Percentiles rank a stretch among this genome's conserved stretches.
Evolutionary conservation across 2,888 invertebrate species (phyloP).

Genomic region (Troilus luridus): DNA sequence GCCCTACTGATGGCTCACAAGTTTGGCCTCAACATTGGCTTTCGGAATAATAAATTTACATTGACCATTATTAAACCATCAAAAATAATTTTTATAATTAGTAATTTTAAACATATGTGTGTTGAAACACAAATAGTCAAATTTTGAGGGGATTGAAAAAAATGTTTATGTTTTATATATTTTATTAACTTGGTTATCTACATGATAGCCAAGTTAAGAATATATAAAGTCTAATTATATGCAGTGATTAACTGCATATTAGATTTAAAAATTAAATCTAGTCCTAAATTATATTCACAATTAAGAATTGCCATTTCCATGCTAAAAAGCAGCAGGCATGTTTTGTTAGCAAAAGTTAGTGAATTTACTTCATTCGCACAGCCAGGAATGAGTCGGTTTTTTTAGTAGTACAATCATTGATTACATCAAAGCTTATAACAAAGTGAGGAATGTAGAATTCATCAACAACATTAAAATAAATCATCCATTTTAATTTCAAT

Average conservation of each 20-base stretch:
- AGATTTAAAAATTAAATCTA: background rate
- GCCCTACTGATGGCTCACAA: no score
- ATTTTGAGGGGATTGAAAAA: no score
- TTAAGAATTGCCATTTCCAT: background rate
- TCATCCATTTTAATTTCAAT: conserved; percentile 5
- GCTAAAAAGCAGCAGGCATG: background rate
- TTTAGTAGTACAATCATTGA: background rate
- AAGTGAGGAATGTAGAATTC: background rate
- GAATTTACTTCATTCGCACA: background rate
- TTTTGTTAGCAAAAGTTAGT: background rate
- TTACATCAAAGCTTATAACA: background rate
- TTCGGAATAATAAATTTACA: no score
- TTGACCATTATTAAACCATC: no score
- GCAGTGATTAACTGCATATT: background rate
- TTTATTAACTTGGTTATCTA: no score
- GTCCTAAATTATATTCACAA: background rate
- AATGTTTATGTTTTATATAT: no score
- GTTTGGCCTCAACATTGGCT: no score
- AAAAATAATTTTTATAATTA: no score
- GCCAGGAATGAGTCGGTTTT: background rate
- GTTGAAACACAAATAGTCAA: no score
- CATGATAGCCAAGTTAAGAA: no score
- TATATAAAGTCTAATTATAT: no score
- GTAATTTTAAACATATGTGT: no score
- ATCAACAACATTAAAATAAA: background rate